phyloP scores from a whole-genome alignment of 2,888 invertebrate genomes.

The Tetramorium bicarinatum region DNA sequence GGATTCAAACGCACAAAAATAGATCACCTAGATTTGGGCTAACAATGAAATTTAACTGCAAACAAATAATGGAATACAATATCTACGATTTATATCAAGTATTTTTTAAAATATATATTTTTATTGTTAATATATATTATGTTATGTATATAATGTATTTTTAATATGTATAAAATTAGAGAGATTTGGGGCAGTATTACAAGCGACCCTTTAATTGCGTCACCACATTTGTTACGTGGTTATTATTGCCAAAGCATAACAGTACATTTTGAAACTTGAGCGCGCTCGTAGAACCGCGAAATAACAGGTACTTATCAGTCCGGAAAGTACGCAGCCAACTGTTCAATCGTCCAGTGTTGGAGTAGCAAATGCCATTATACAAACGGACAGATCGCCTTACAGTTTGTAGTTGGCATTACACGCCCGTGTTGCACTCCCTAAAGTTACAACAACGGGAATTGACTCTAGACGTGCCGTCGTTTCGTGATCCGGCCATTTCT shows the following conservation, averaged over 20 bases:
- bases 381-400: constrained; percentile 60
- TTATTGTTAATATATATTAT: not conserved
- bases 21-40: not conserved
- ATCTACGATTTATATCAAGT: not conserved
- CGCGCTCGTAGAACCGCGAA: constrained; percentile 4
- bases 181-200: not conserved
- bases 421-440: constrained; percentile 48
- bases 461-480: constrained; percentile 40
- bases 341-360: constrained; percentile 45
- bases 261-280: constrained; percentile 21
- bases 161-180: not conserved
- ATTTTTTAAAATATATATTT: not conserved
- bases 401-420: constrained; percentile 51
- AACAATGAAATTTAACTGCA: not conserved
- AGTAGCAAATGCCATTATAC: constrained; percentile 47
- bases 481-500: constrained; percentile 48
- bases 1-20: not conserved
- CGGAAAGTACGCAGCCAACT: constrained; percentile 44
- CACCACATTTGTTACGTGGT: not conserved
- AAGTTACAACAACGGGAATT: constrained; percentile 67
- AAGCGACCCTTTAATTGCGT: not conserved
- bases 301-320: constrained; percentile 39
- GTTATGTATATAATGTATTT: too few relatives aligned
- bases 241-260: not conserved
- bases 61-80: not conserved